Evolutionary conservation across 2,888 invertebrate genomes (phyloP).

Genomic region (Pammene aurita): DNA sequence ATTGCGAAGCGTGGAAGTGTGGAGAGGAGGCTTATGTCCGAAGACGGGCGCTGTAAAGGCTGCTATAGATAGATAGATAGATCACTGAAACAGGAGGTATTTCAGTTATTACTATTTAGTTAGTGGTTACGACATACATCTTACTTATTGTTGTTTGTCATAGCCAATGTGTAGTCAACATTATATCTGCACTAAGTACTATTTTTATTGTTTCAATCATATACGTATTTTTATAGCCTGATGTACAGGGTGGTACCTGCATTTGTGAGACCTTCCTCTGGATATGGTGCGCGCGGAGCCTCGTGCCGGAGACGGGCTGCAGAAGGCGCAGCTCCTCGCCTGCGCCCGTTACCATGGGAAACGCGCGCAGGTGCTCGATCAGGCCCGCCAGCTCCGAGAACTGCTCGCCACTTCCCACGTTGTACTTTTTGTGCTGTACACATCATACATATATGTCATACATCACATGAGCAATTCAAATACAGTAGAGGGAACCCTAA

Average conservation of each 20-base stretch:
- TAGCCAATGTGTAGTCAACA: no score
- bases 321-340: conserved; percentile 97
- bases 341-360: conserved; percentile 98
- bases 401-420: conserved; percentile 98
- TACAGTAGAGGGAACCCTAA: neutral
- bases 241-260: conserved; percentile 49
- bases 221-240: no score
- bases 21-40: no score
- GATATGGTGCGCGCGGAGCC: conserved; percentile 83
- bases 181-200: no score
- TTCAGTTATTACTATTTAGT: no score
- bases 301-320: conserved; percentile 96
- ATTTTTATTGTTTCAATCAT: no score
- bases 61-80: no score
- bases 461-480: neutral
- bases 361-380: conserved; percentile 97
- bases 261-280: conserved; percentile 62
- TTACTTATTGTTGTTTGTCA: no score
- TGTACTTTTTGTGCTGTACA: conserved; percentile 91
- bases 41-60: no score
- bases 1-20: no score
- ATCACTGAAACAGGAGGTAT: no score
- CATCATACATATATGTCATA: neutral
- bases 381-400: conserved; percentile 95
- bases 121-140: no score